phyloP scores from a whole-genome alignment of 1,140 invertebrate species.

The Cyphomyrmex costatus region DNA sequence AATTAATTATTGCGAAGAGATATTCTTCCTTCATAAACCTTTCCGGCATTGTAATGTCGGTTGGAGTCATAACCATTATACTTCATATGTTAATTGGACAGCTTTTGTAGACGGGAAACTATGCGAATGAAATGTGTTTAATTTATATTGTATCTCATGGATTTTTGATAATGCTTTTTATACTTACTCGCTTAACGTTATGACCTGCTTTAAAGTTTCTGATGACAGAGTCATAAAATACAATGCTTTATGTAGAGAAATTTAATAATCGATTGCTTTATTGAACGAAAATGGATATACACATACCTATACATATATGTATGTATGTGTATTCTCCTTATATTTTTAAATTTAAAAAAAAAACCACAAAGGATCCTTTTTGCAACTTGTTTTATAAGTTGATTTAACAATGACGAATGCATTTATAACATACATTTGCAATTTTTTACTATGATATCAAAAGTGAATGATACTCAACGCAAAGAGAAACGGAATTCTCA shows the following conservation, averaged over 20 bases:
- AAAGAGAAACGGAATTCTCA: conserved; percentile 13
- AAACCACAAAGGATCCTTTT: neutral
- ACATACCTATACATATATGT: too few relatives aligned
- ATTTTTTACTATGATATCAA: neutral
- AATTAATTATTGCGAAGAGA: conserved; percentile 55
- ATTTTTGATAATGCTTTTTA: conserved; percentile 7
- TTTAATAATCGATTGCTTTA: neutral
- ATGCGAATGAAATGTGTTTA: neutral
- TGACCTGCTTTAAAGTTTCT: neutral
- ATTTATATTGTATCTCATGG: neutral
- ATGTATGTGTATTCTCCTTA: too few relatives aligned
- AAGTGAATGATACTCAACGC: neutral
- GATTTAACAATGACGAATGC: neutral
- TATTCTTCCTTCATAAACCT: conserved; percentile 26
- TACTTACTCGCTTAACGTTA: neutral
- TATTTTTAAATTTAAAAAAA: neutral
- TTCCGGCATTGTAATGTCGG: neutral
- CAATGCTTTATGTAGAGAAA: neutral
- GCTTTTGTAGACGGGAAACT: conserved; percentile 10
- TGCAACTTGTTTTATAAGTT: neutral
- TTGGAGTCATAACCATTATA: conserved; percentile 34
- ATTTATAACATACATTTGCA: neutral
- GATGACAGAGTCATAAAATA: neutral
- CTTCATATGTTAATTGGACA: conserved; percentile 38
- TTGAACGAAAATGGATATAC: too few relatives aligned